These are phyloP conservation scores for Phylloscopus trochilus DNA, from an alignment of 2,113 vertebrate species.

Conservation along the genomic window DNA sequence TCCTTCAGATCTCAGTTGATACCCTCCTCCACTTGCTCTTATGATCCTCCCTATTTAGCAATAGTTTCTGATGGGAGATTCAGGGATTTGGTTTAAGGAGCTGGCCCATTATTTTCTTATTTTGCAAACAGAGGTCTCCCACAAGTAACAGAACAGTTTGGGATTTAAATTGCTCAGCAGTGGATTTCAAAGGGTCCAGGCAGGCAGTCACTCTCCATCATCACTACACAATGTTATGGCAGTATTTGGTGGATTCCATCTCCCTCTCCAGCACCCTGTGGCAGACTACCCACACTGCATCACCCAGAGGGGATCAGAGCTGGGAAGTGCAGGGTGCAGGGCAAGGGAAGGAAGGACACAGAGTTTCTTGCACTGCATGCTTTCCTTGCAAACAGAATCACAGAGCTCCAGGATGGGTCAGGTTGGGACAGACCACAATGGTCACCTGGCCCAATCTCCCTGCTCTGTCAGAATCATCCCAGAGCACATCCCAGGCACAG, in stretches of 20 bases:
- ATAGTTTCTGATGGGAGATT: background rate
- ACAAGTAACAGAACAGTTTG: background rate
- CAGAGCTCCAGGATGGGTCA: background rate
- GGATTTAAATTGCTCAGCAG: background rate
- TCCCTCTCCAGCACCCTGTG: rapidly evolving
- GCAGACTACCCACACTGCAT: background rate
- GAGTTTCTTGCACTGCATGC: background rate
- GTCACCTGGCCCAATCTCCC: background rate
- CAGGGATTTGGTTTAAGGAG: background rate
- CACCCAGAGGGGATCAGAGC: rapidly evolving
- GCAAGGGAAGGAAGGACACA: rapidly evolving
- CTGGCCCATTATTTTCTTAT: background rate
- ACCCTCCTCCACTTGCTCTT: background rate
- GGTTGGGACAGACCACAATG: too few relatives aligned
- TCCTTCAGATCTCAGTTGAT: background rate
- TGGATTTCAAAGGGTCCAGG: background rate
- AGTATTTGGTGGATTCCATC: background rate
- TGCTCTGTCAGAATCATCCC: background rate
- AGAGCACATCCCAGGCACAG: background rate
- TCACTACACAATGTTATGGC: rapidly evolving
- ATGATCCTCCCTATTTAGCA: background rate
- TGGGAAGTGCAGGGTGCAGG: background rate
- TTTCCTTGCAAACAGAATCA: background rate
- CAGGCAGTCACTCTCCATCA: background rate
- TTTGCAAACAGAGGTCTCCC: background rate